Percentiles rank a stretch among this genome's conserved stretches.
These are phyloP conservation scores for Cichlasoma orientale DNA, from an alignment of 2,797 vertebrate species.

Conservation along the genomic window DNA sequence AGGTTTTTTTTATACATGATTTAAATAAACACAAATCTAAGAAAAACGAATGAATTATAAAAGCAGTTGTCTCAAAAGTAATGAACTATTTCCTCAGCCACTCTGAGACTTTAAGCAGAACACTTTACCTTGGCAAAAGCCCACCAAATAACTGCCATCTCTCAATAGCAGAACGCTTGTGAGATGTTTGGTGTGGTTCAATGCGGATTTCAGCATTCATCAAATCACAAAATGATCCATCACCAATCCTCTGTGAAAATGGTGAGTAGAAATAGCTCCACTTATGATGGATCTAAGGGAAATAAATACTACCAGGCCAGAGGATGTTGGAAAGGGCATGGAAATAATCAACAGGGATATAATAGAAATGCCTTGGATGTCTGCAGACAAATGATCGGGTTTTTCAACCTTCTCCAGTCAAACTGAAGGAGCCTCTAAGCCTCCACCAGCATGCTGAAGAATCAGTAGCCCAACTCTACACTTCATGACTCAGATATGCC, in stretches of 20 bases:
- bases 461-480: constrained; percentile 29
- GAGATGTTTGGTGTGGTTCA: constrained; percentile 5
- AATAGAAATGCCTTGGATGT: constrained; percentile 55
- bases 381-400: constrained; percentile 46
- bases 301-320: constrained; percentile 52
- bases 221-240: constrained; percentile 45
- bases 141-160: background rate
- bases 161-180: constrained; percentile 31
- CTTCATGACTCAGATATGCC: constrained; percentile 66
- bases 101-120: constrained; percentile 20
- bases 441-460: constrained; percentile 42
- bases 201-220: constrained; percentile 31
- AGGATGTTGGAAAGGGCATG: constrained; percentile 28
- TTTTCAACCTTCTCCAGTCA: constrained; percentile 37
- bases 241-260: background rate
- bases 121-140: constrained; percentile 25
- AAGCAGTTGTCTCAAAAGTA: background rate
- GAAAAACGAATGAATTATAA: background rate
- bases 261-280: constrained; percentile 10
- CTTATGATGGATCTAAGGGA: constrained; percentile 33
- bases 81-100: constrained; percentile 2
- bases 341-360: constrained; percentile 61
- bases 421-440: constrained; percentile 29
- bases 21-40: constrained; percentile 10
- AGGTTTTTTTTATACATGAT: background rate